phyloP scores from a whole-genome alignment of 1,140 invertebrate genomes.

The Rhyzopertha dominica region DNA sequence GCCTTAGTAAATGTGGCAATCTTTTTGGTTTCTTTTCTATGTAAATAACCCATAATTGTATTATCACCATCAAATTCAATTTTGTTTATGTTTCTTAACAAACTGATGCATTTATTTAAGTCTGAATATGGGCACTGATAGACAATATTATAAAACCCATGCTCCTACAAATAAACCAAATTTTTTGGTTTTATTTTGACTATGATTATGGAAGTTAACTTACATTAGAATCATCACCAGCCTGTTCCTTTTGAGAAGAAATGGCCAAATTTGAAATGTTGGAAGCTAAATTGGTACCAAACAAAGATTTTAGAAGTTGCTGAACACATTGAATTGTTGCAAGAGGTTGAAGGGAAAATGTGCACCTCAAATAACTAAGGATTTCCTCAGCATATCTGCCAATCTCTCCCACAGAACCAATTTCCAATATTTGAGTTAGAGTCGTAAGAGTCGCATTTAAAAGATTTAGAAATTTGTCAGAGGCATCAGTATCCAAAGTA shows the following conservation, averaged over 20 bases:
- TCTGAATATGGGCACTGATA: constrained; percentile 38
- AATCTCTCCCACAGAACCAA: constrained; percentile 67
- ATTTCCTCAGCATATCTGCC: constrained; percentile 75
- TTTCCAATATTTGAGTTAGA: constrained; percentile 71
- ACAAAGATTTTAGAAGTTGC: constrained; percentile 77
- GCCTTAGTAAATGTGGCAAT: constrained; percentile 43
- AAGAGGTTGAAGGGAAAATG: constrained; percentile 65
- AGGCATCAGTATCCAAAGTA: constrained; percentile 64
- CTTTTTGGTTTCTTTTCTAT: constrained; percentile 47
- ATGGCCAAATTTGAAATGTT: no score
- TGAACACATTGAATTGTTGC: constrained; percentile 72
- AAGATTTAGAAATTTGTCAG: constrained; percentile 70
- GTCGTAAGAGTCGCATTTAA: constrained; percentile 61
- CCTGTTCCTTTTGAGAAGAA: no score
- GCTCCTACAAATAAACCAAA: background rate
- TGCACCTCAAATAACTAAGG: constrained; percentile 67
- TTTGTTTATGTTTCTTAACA: constrained; percentile 32
- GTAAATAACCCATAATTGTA: constrained; percentile 44
- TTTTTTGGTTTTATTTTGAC: no score
- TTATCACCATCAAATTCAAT: constrained; percentile 35
- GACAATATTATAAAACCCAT: constrained; percentile 39
- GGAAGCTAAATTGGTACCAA: constrained; percentile 71
- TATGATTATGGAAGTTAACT: no score
- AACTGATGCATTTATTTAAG: constrained; percentile 31
- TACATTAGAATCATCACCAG: no score